These are phyloP conservation scores for Eumacrocentrus americanus DNA, from an alignment of 2,888 invertebrate genomes.

Conservation along the genomic window DNA sequence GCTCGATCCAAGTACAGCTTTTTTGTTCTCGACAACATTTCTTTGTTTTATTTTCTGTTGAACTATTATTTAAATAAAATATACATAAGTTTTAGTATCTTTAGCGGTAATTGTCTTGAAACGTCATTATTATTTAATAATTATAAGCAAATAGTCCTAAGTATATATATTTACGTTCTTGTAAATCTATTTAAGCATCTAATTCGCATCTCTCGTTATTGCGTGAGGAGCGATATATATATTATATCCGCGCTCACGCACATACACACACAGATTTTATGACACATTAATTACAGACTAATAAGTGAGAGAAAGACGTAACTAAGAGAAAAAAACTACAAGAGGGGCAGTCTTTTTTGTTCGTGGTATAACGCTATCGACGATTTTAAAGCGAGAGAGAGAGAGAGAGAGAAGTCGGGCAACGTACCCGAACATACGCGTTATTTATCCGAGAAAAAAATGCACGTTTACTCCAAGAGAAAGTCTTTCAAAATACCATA, in stretches of 20 bases:
- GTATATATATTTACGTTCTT: constrained; percentile 1
- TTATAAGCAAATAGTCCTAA: background rate
- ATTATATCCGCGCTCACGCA: constrained; percentile 14
- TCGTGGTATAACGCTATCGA: too few species aligned
- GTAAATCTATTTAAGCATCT: constrained; percentile 16
- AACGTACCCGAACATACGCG: too few species aligned
- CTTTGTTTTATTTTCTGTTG: constrained; percentile 26
- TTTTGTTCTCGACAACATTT: constrained; percentile 26
- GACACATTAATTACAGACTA: background rate
- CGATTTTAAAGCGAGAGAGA: background rate
- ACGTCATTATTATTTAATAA: constrained; percentile 18
- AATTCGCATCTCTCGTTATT: constrained; percentile 1
- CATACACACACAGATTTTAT: constrained; percentile 21
- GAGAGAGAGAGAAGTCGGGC: background rate
- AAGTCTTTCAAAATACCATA: background rate
- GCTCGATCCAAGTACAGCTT: constrained; percentile 18
- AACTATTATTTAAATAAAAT: constrained; percentile 25
- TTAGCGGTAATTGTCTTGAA: constrained; percentile 21
- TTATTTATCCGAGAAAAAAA: too few species aligned
- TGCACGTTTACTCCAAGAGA: too few species aligned
- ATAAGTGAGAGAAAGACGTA: background rate
- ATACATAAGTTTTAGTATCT: constrained; percentile 17
- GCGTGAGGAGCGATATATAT: constrained; percentile 9
- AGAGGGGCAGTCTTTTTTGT: too few species aligned
- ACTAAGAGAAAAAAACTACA: background rate